Percentiles rank a stretch among this genome's conserved stretches.
These are phyloP conservation scores for Talpa occidentalis DNA, from an alignment of 2,113 vertebrate species.

Conservation along the genomic window DNA sequence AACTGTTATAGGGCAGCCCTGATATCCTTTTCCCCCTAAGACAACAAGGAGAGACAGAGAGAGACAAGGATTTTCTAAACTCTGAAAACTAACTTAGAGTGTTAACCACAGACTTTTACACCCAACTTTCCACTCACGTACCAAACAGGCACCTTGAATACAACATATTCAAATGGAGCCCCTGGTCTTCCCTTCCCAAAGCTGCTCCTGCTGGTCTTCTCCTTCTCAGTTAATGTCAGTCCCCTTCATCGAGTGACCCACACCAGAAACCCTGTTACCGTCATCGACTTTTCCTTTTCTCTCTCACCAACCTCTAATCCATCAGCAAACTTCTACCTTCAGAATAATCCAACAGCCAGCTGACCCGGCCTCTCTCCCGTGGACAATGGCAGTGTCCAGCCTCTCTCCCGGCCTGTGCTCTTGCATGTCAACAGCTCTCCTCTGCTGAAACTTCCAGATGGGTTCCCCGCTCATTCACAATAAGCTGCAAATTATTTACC, in stretches of 20 bases:
- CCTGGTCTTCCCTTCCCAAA: too few relatives aligned
- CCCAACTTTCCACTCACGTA: background rate
- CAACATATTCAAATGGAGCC: background rate
- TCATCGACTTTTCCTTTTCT: background rate
- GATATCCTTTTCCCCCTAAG: too few relatives aligned
- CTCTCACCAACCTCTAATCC: background rate
- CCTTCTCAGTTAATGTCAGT: background rate
- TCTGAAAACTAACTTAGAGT: background rate
- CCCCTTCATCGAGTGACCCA: background rate
- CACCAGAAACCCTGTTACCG: background rate
- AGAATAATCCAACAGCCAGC: background rate
- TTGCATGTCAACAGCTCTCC: accelerated
- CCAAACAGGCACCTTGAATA: background rate
- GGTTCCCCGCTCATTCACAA: background rate
- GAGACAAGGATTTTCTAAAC: background rate
- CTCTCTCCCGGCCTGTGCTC: background rate
- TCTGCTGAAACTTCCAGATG: background rate
- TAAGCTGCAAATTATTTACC: background rate
- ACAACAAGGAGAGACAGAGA: too few relatives aligned
- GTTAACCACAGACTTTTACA: background rate
- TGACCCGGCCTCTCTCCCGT: background rate
- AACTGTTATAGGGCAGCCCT: too few relatives aligned
- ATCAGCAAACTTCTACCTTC: background rate
- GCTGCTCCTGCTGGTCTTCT: background rate
- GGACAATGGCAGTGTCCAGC: background rate